Base-by-base conservation (phyloP, 2,113 vertebrate genomes). In the Aramus guarauna region DNA sequence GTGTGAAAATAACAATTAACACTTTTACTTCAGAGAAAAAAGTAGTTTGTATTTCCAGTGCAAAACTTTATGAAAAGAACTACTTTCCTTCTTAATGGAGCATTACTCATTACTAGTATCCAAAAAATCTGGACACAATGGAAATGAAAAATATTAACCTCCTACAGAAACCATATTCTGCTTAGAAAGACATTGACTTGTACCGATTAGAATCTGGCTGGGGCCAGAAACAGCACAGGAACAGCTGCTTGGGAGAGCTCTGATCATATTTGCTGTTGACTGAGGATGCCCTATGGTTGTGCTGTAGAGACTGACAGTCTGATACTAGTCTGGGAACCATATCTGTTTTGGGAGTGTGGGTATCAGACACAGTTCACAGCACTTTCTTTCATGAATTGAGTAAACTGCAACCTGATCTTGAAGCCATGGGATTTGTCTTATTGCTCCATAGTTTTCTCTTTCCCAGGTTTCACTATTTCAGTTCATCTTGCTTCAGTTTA, bases 1-100 rank as follows among this genome's bases (percentile, higher is more conserved):
- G 76, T 96, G 84, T 95, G 88, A 96, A 92, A 96, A 94, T 52
- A 66, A 87, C 73, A 84, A 68, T 50, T 96, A 97, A 93, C 94
- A 91, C 88, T 96, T 93, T 80, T 94, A 96, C 88, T 96, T 97
- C 82, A 83, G 94, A 92, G 96, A 92, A 97, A 95, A 94, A 84
- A 83, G 26, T 96, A 91, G 81, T 92, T 91, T 97, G 95, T 97
- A 98, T 97, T 97, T 95, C 97, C 98, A 98, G 97, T 97, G 98
- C 98, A 96, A 86, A 98, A 74, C 96, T 97, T 94, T 96, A 80
- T 77, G 91, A 96, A 97, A 97, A 94, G 95, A 98, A 74, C 91
- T 94, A 85, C 60, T 32, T 97, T 93, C 83, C 80, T 93, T 97
- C 92, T 94, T 93, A 94, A 96, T 63, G 79, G 83, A 96, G 71